These are phyloP conservation scores for Periophthalmus modestus DNA, from an alignment of 2,113 vertebrate species.

Conservation along the genomic window DNA sequence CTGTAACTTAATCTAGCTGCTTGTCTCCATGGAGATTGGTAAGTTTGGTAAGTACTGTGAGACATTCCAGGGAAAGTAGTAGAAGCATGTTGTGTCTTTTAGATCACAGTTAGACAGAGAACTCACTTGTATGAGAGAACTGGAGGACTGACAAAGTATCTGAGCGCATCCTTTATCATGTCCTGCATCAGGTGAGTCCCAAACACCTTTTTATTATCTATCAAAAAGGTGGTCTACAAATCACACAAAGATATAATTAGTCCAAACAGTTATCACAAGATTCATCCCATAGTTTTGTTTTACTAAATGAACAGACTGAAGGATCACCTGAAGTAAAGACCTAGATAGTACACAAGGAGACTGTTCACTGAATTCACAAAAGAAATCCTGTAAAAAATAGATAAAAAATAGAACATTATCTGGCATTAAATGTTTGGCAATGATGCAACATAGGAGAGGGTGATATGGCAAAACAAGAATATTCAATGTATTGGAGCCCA, in stretches of 20 bases:
- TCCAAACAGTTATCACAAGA: not conserved
- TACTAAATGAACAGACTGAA: no score
- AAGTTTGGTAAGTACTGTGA: no score
- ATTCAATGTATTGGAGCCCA: no score
- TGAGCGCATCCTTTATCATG: slow-evolving; percentile 96
- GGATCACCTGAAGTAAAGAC: slow-evolving; percentile 91
- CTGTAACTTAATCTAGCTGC: no score
- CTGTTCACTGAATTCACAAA: slow-evolving; percentile 98
- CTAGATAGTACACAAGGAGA: slow-evolving; percentile 98
- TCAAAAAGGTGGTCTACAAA: slow-evolving; percentile 92
- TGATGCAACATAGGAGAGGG: not conserved
- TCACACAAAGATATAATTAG: not conserved
- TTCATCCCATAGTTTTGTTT: no score
- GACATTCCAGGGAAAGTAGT: no score
- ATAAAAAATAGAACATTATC: not conserved
- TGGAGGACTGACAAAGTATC: slow-evolving; percentile 95
- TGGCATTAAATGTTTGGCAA: not conserved
- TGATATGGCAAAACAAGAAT: no score
- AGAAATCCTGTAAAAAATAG: slow-evolving; percentile 85
- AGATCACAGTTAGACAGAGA: not conserved
- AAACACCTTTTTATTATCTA: slow-evolving; percentile 98
- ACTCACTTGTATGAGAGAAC: slow-evolving; percentile 96
- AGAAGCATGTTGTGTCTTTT: no score
- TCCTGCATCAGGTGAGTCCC: slow-evolving; percentile 98
- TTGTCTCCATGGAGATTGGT: no score